Percentiles rank a stretch among this genome's conserved stretches.
Conservation (phyloP, 2,113 vertebrate species). For the Ploceus nigricollis region DNA sequence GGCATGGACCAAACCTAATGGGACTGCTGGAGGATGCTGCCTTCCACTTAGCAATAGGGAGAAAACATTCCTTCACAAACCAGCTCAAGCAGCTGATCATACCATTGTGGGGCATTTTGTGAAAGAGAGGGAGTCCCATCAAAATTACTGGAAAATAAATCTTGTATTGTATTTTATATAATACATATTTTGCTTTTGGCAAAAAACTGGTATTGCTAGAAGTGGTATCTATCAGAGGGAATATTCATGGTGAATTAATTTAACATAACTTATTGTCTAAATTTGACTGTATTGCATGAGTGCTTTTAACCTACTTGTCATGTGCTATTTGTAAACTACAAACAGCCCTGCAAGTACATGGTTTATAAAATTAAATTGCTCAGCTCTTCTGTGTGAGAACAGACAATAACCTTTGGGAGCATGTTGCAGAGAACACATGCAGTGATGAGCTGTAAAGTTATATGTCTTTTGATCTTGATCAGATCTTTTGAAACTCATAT, state of each 20-base stretch:
- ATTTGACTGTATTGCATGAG: background rate
- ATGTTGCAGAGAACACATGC: background rate
- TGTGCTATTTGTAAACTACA: background rate
- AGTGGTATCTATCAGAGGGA: background rate
- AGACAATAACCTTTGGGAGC: background rate
- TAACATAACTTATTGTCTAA: background rate
- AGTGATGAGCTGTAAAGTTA: background rate
- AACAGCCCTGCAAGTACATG: background rate
- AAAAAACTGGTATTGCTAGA: background rate
- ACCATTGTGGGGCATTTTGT: background rate
- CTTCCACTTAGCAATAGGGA: background rate
- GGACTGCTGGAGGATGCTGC: background rate
- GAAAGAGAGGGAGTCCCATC: background rate
- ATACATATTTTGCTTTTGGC: background rate
- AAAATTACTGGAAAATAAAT: background rate
- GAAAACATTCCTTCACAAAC: background rate
- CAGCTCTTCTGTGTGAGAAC: background rate
- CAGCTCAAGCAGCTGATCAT: background rate
- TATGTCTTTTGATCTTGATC: background rate
- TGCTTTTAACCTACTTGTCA: background rate
- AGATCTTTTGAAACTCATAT: background rate
- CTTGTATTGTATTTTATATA: background rate
- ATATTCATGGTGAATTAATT: background rate
- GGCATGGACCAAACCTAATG: background rate
- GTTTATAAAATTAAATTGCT: background rate